A percentile compares a stretch with the other conserved stretches of the same genome.
Evolutionary conservation across 2,113 vertebrate genomes (phyloP).

Genomic region (Irena cyanogastra): DNA sequence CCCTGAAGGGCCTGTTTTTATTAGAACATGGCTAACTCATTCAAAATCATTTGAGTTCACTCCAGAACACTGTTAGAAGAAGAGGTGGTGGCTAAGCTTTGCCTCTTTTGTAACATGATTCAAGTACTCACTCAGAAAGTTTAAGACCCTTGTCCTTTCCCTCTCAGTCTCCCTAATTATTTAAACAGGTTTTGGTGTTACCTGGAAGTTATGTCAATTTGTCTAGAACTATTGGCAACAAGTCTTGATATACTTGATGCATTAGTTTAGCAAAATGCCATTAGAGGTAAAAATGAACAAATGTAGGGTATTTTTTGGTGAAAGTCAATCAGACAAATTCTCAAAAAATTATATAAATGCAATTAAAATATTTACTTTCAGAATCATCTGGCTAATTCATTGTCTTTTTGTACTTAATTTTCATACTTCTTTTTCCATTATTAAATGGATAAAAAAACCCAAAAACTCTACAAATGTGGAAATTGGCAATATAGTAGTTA

Average conservation of each 20-base stretch:
- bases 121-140: neutral
- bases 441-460: neutral
- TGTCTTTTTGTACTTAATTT: too few species aligned
- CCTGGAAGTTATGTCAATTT: neutral
- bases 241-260: neutral
- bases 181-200: neutral
- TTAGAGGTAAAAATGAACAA: neutral
- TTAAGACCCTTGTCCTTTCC: neutral
- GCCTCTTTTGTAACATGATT: neutral
- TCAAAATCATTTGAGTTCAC: neutral
- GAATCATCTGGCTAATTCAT: neutral
- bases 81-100: neutral
- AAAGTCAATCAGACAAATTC: neutral
- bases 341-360: neutral
- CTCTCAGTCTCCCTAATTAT: neutral
- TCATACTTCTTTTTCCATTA: neutral
- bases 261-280: neutral
- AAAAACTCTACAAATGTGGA: neutral
- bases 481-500: neutral
- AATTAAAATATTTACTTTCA: neutral
- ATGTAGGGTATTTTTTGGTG: neutral
- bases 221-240: neutral
- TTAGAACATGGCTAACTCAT: constrained; percentile 26
- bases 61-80: neutral
- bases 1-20: constrained; percentile 36